Conservation (phyloP, 2,113 vertebrate genomes). For the Mohoua ochrocephala region DNA sequence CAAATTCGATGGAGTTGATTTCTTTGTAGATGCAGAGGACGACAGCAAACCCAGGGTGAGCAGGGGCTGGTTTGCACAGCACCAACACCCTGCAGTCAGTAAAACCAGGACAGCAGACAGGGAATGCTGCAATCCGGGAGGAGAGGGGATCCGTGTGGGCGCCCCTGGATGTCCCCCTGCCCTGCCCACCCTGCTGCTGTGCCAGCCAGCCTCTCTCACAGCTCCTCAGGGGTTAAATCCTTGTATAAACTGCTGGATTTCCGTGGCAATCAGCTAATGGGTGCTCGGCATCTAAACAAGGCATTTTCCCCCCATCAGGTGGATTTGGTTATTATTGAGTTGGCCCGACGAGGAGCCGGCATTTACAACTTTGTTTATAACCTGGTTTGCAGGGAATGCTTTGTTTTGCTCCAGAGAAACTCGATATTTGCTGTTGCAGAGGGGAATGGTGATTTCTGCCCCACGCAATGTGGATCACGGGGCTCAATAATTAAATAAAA, state of each 20-base stretch:
- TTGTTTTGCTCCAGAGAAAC: constrained; percentile 56
- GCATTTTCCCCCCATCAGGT: neutral
- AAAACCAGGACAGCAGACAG: neutral
- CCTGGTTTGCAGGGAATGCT: neutral
- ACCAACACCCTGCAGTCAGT: rapidly evolving
- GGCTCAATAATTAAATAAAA: neutral
- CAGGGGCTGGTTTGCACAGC: neutral
- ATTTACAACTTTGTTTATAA: constrained; percentile 42
- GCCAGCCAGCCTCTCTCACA: neutral
- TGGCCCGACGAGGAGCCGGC: neutral
- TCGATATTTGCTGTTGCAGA: neutral
- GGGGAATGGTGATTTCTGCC: neutral
- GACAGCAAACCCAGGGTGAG: neutral
- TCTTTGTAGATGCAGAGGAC: neutral
- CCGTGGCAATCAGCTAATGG: constrained; percentile 68
- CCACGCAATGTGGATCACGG: rapidly evolving
- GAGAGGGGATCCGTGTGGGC: neutral
- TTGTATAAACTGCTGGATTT: neutral
- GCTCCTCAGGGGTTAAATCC: neutral
- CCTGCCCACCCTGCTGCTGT: neutral
- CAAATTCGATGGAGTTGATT: neutral
- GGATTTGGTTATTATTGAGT: constrained; percentile 25
- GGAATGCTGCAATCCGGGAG: neutral
- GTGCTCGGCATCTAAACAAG: neutral
- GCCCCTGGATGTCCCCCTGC: rapidly evolving